Base-by-base conservation (phyloP, 1,140 invertebrate species). In the Berghia stephanieae region DNA sequence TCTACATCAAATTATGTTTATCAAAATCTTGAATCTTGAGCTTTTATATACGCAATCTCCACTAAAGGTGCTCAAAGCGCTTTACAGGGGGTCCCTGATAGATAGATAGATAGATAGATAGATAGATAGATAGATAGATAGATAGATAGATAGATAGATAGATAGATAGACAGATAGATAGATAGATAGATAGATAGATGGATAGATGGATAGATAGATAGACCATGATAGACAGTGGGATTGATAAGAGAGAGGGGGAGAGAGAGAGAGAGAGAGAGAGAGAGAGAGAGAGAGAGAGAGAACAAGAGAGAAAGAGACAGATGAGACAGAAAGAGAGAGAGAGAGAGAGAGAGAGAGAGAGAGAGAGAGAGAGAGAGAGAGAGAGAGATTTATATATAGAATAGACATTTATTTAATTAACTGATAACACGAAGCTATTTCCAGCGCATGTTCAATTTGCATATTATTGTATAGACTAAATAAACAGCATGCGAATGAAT, bases 281-380 rank as follows among this genome's bases (percentile, higher is more conserved):
- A 68, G 66, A 34, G 13, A 68, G 36, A 68, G 4, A 38, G 18
- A 68, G 10, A 68, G 66, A 68, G 10, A 38, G 66, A 38, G 10
- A 38, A 38, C 10, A 13, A 38, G 31, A 68, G 5, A 68, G 66
- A 68, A 5, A 68, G 66, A 68, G 31, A 34, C 10, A 38, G 10
- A 10, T n/a, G 18, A 68, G 10, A 68, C 31, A 68, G 10, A 38
- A 38, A 38, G 10, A 38, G 66, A 38, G 13, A 38, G 31, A 68
- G 5, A 68, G 66, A 68, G 5, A 68, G 66, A 68, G 31, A 34
- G 36, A 38, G 10, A 10, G 66, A 68, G 18, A n/a, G 66, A 68
- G 5, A 38, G 66, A 68, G 13, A 68, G 66, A 31, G 13, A n/a
- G 34, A 38, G 5, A 34, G 66, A 68, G 5, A 34, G 66, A 68